A percentile compares a stretch with the other conserved stretches of the same genome.
phyloP scores from a whole-genome alignment of 1,140 invertebrate species.

The Nylanderia fulva region DNA sequence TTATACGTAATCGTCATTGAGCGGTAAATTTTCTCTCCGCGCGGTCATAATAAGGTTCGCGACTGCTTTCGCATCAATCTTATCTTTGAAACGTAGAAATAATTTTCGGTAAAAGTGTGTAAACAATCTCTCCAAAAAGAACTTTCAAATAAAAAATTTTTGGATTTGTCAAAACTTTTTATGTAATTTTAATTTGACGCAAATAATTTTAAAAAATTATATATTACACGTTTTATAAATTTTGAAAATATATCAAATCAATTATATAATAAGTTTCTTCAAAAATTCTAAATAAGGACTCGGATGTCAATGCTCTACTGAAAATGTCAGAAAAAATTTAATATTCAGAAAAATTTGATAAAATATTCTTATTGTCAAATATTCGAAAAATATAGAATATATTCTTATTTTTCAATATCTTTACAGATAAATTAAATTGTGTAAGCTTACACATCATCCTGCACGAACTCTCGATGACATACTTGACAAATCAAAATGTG shows the following conservation, averaged over 20 bases:
- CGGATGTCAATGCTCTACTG: too few species aligned
- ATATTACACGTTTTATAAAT: too few species aligned
- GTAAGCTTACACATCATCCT: not conserved
- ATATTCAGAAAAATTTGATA: not conserved
- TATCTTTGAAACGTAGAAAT: not conserved
- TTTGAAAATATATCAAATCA: too few species aligned
- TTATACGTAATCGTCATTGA: constrained; percentile 13
- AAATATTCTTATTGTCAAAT: not conserved
- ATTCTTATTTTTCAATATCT: too few species aligned
- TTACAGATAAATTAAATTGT: not conserved
- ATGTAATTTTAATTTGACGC: not conserved
- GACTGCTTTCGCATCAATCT: constrained; percentile 1
- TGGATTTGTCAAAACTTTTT: not conserved
- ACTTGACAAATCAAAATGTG: constrained; percentile 51
- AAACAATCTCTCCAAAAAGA: not conserved
- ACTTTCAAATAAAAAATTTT: not conserved
- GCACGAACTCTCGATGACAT: constrained; percentile 10
- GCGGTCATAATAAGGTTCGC: not conserved
- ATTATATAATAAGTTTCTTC: not conserved
- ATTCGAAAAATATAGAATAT: too few species aligned
- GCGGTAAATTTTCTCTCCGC: not conserved
- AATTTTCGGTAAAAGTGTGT: not conserved
- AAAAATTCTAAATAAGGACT: not conserved
- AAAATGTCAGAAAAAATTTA: not conserved
- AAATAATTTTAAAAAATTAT: not conserved